Base-by-base conservation (phyloP, 30 jellyfish, hydroid and myxozoan genomes). In the Nemopilema nomurai region DNA sequence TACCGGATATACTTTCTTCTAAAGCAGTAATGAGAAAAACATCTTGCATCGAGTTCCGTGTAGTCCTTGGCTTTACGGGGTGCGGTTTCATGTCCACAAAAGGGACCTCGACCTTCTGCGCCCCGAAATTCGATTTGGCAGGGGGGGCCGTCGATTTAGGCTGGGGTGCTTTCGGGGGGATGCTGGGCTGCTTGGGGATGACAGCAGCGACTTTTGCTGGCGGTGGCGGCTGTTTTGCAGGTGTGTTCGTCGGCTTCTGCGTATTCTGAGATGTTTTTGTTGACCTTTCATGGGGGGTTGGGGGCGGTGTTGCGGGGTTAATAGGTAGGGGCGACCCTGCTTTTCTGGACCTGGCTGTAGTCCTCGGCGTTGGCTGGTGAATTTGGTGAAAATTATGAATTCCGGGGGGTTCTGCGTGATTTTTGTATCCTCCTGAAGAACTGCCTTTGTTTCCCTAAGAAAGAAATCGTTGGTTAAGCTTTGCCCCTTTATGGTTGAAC, bases 11-110 rank as follows among this genome's bases (percentile, higher is more conserved):
- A 33, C 99, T 95, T 76, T 95, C 97, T 71, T 90, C 99, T 31
- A 95, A 22, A 18, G 99, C 99, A 64, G 84, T 95, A 29, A 89
- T 77, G 20, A 95, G 90, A 32, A 95, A 80, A 25, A 97, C 93
- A 81, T 95, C 99, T 87, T 95, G 99, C 99, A 95, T 95, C 4
- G 99, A 95, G 69, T 95, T 95, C 28, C 99, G 69, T 25, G 99
- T 95, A 82, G 91, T 90, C 62, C 99, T 79, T 53, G 99, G 96
- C 70, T 95, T 95, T 25, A 90, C 91, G 9, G 99, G 99, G 64
- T 95, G 90, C 23, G 97, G 94, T 76, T 95, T 95, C 75, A 86
- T 77, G 26, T 95, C 99, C 68, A 71, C 62, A 69, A 78, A 87
- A 0, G 90, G 77, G 25, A 87, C 13, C 49, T 87, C 89, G 51